These are phyloP conservation scores for Drosophila paranaensis DNA, from an alignment of 2,888 invertebrate genomes.

Conservation along the genomic window DNA sequence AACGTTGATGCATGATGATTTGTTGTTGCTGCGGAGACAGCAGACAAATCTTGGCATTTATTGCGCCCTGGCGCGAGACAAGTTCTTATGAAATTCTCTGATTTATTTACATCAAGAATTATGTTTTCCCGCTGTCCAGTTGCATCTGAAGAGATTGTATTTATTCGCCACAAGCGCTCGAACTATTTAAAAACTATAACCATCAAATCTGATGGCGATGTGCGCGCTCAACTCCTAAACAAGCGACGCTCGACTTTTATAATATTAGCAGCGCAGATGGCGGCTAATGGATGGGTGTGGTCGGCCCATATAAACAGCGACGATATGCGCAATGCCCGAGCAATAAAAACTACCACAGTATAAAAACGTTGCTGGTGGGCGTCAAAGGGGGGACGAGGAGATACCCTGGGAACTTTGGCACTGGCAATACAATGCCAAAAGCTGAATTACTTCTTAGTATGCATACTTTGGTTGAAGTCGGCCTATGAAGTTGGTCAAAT, in stretches of 20 bases:
- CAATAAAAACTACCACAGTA: conserved; percentile 7
- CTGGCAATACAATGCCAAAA: too few relatives aligned
- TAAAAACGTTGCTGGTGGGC: neutral
- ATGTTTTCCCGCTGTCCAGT: conserved; percentile 17
- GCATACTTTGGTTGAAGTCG: neutral
- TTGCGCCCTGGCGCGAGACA: conserved; percentile 35
- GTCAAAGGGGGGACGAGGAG: neutral
- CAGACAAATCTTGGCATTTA: conserved; percentile 52
- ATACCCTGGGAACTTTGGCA: neutral
- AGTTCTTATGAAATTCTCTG: conserved; percentile 56
- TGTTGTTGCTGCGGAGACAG: conserved; percentile 13
- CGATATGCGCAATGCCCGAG: neutral
- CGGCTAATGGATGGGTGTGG: conserved; percentile 15
- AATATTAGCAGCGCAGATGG: conserved; percentile 13
- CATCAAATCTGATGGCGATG: conserved; percentile 6
- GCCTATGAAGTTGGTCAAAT: neutral
- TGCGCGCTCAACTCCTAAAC: neutral
- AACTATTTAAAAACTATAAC: conserved; percentile 6
- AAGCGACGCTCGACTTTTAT: conserved; percentile 5
- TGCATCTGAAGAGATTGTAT: too few relatives aligned
- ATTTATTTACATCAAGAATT: conserved; percentile 65
- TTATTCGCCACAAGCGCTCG: too few relatives aligned
- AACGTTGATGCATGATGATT: conserved; percentile 45
- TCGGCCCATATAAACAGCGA: conserved; percentile 2
- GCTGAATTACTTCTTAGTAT: too few relatives aligned